Evolutionary conservation across 2,113 vertebrate species (phyloP), one percentile per base, ranked within the genome.

Genomic region (Dasyprocta punctata): DNA sequence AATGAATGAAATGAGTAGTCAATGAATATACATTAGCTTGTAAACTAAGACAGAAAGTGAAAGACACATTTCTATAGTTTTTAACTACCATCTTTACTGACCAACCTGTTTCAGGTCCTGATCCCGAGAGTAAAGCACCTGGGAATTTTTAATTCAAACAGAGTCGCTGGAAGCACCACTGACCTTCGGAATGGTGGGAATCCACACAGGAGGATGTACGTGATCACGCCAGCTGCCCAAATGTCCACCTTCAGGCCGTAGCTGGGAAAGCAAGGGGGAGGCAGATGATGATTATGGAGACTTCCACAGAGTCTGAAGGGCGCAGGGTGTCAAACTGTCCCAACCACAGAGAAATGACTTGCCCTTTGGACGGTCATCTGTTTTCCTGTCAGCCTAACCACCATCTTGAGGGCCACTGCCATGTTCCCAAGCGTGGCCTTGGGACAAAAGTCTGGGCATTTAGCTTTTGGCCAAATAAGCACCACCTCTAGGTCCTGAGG

Each of bases 121-220:
- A 56, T 67, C 41, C 52, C 78, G 69, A 28, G 26, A 90, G 54
- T 9, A 33, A 80, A 17, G 38, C 9, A 7, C 19, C 75, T 41
- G 12, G 47, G 77, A 54, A 73, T 60, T 61, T 89, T 73, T 19
- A 49, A 49, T 61, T 82, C 93, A 90, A 65, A 95, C 19, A 36
- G 0, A 33, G 47, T 49, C 44, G 13, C 33, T 26, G 38, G 12
- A 36, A 60, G 60, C 30, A 9, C 20, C 33, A 83, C 99, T 98
- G 97, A 99, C 99, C 99, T 99, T 98, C 99, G 99, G 97, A 99
- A 99, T 4, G 99, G 99, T 22, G 99, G 99, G 97, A 99, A 99
- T 47, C 99, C 99, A 98, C 99, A 99, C 28, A 99, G 98, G 7
- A 99, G 99, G 86, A 99, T 99, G 98, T 99, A 99, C 0, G 99